Evolutionary conservation across 2,113 vertebrate genomes (phyloP), one percentile per base, ranked within the genome.

Genomic region (Sebastes schlegelii): DNA sequence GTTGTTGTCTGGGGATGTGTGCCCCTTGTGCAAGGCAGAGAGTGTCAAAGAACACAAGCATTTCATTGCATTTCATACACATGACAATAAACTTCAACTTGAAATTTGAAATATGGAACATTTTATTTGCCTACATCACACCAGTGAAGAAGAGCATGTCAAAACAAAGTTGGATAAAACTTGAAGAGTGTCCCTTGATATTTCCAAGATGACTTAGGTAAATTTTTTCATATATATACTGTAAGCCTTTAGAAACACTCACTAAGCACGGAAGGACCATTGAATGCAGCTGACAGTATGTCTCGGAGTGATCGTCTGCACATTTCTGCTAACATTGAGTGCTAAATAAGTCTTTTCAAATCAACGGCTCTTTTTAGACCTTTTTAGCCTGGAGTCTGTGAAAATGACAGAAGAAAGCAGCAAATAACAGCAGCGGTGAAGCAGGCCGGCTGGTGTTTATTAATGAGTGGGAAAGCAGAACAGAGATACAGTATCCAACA

Each of bases 381-480:
- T 66, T 82, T 34, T 77, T 66, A 45, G 66, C 45, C 65, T 1
- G 0, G 34, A 83, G 61, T 46, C 58, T 74, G 74, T 42, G 45
- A 80, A 88, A 91, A 81, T 17, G 77, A 21, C 54, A 87, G 45
- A 76, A 54, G 69, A 84, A 74, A 77, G 82, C 21, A 49, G 61
- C 66, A 71, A 76, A 83, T 60, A 81, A 48, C 63, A 57, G 68
- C 66, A 73, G 26, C 34, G 19, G 60, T 21, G 74, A 57, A 80
- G 60, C 61, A 17, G 67, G 48, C 63, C 8, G 21, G 63, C 74
- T 73, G 43, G 62, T 86, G 72, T 89, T 86, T 86, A 57, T 88
- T 74, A 82, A 89, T 82, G 80, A 89, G 70, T 26, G 73, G 60
- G 79, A 71, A 82, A 74, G 48, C 77, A 77, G 62, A 79, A 48